Conservation (phyloP, 2,888 invertebrate genomes). For the Arrhopalites spinosus region DNA sequence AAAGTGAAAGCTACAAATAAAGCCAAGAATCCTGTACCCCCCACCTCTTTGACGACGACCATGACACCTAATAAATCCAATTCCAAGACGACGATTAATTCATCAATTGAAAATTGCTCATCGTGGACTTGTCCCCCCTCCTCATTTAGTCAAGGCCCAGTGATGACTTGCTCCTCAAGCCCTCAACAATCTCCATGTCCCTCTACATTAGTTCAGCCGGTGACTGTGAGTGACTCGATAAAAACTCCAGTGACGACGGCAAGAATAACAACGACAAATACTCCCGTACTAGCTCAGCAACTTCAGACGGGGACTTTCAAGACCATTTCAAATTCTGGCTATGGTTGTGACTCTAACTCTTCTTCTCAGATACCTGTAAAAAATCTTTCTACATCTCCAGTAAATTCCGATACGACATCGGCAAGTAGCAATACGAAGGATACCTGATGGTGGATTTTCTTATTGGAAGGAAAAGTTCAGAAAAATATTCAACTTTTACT, state of each 20-base stretch:
- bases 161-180: not conserved
- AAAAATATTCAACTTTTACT: conserved; percentile 29
- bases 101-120: too few species aligned
- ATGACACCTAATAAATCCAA: not conserved
- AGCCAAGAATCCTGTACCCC: not conserved
- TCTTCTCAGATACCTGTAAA: not conserved
- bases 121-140: too few species aligned
- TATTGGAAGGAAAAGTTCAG: conserved; percentile 35
- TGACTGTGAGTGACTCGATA: not conserved
- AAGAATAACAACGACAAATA: not conserved
- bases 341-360: not conserved
- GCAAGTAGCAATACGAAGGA: conserved; percentile 26
- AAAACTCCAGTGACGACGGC: not conserved
- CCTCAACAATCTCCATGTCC: not conserved
- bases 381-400: not conserved
- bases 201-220: not conserved
- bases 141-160: not conserved
- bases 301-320: not conserved
- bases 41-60: not conserved
- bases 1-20: not conserved
- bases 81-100: not conserved
- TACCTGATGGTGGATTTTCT: conserved; percentile 42
- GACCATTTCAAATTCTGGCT: not conserved
- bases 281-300: not conserved
- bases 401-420: not conserved